A percentile compares a stretch with the other conserved stretches of the same genome.
Evolutionary conservation across 1,140 invertebrate species (phyloP).

Genomic region (Pogonus chalceus): DNA sequence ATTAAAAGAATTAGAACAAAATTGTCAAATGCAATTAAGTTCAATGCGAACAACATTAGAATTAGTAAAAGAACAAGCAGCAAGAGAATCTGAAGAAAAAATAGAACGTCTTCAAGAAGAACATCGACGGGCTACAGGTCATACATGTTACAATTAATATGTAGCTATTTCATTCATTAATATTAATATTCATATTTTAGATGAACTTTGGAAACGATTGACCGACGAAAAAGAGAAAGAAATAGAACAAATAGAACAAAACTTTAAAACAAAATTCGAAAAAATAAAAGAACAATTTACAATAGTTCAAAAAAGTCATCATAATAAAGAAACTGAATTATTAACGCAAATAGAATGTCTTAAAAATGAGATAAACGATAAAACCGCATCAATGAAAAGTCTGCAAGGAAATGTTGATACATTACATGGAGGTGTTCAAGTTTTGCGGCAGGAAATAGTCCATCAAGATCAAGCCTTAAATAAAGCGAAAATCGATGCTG

Average conservation of each 20-base stretch:
- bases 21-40: constrained; percentile 32
- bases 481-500: constrained; percentile 26
- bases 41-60: constrained; percentile 35
- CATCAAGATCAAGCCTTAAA: constrained; percentile 24
- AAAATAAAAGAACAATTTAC: constrained; percentile 36
- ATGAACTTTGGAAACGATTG: constrained; percentile 42
- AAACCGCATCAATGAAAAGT: constrained; percentile 31
- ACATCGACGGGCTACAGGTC: constrained; percentile 38
- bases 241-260: constrained; percentile 38
- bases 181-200: constrained; percentile 25
- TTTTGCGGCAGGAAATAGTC: constrained; percentile 32
- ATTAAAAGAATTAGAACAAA: constrained; percentile 32
- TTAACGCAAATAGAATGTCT: constrained; percentile 32
- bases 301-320: constrained; percentile 31
- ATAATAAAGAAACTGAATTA: constrained; percentile 29
- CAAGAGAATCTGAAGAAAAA: constrained; percentile 35
- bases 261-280: constrained; percentile 40
- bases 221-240: constrained; percentile 43
- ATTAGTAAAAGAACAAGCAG: constrained; percentile 39
- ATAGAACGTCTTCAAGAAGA: constrained; percentile 33
- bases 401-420: constrained; percentile 34
- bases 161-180: background rate
- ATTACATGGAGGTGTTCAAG: constrained; percentile 34
- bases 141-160: constrained; percentile 8
- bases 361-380: constrained; percentile 30